phyloP scores from a whole-genome alignment of 2,797 vertebrate genomes.

The Manis javanica region DNA sequence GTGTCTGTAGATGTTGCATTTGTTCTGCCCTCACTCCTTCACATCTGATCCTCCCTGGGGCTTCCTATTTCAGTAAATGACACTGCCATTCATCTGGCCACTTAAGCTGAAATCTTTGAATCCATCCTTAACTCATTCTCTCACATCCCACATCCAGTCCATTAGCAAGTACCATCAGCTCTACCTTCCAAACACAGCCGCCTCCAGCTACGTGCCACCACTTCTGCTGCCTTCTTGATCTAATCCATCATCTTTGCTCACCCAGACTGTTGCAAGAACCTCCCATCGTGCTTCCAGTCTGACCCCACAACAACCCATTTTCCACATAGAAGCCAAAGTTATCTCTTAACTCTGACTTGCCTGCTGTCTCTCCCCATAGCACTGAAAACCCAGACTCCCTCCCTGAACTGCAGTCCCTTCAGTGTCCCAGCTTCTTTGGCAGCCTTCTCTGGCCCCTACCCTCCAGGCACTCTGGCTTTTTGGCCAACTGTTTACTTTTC shows the following conservation, averaged over 20 bases:
- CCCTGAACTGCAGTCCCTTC: neutral
- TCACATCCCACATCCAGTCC: neutral
- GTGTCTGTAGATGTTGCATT: constrained; percentile 52
- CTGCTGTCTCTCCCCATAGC: neutral
- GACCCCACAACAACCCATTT: neutral
- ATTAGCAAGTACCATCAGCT: neutral
- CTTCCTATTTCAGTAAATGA: neutral
- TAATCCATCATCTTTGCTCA: neutral
- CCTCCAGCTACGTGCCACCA: neutral
- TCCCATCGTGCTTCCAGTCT: neutral
- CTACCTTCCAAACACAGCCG: neutral
- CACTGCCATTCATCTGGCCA: neutral
- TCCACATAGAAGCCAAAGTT: neutral
- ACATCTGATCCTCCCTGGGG: neutral
- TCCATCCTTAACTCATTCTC: neutral
- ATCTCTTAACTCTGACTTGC: neutral
- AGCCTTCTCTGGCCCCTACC: neutral
- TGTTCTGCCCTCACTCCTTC: neutral
- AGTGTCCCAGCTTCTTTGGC: neutral
- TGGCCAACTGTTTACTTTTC: neutral
- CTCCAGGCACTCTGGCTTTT: neutral
- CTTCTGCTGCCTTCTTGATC: neutral
- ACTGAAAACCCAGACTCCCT: neutral
- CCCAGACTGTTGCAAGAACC: neutral
- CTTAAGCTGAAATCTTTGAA: neutral